Base-by-base conservation (phyloP, 2,888 invertebrate species). In the Nomada ruficornis region DNA sequence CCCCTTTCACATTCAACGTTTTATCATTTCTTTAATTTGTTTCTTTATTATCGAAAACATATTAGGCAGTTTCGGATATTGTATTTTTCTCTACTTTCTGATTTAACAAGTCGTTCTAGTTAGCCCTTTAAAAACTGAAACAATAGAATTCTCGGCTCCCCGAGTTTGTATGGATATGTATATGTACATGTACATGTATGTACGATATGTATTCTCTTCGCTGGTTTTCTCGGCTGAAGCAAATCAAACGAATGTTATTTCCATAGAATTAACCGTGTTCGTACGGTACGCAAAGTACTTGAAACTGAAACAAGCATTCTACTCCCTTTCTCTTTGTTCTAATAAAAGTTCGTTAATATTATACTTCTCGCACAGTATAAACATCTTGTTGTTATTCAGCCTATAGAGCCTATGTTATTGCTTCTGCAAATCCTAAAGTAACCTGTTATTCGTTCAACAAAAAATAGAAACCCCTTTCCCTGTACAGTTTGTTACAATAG, bases 221-320 rank as follows among this genome's bases (percentile, higher is more conserved):
- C 18, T 55, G 59, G 59, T 69, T 69, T 82, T 55, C 70, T 29
- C 26, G 23, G 11, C 26, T 54, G 50, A 54, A n/a, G 54, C 20
- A 65, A 82, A 76, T 82, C 68, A 82, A 80, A 73, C 59, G 72
- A 77, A 80, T 52, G 64, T 65, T 54, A 80, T 82, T 82, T 82
- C 76, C 80, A 80, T 82, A 26, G 76, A 72, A 80, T 80, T 82
- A 70, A 69, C 69, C 54, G 59, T 57, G 50, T 65, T 68, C 20
- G 47, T 62, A 68, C 62, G 64, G 55, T 57, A 60, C 55, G 80
- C 76, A 71, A 75, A 72, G 69, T 50, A 26, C 70, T 57, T 15
- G 36, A 26, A 10, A 26, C 23, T 63, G n/a, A 15, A 29, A 20
- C 63, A 20, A 47, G 13, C 50, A 23, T 18, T 36, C 44, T n/a